These are phyloP conservation scores for Saccostrea glomerata DNA, from an alignment of 1,140 invertebrate genomes.

Conservation along the genomic window DNA sequence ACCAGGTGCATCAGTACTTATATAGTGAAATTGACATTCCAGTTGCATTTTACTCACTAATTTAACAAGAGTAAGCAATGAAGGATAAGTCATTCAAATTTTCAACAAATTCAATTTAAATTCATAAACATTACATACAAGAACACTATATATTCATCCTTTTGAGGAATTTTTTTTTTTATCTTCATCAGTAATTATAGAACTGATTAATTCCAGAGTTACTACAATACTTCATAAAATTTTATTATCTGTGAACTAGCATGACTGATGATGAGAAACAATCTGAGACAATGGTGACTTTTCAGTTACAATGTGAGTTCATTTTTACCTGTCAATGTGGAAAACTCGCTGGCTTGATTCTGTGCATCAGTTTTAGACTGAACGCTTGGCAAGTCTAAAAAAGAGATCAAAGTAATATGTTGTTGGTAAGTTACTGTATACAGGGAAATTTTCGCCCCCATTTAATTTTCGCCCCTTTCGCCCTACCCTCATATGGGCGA, in stretches of 20 bases:
- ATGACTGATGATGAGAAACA: too few species aligned
- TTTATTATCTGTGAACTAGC: too few species aligned
- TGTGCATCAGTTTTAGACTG: not conserved
- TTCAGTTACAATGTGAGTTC: not conserved
- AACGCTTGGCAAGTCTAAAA: not conserved
- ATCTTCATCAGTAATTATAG: too few species aligned
- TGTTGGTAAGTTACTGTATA: too few species aligned
- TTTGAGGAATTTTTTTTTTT: not conserved
- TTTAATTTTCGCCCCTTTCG: too few species aligned
- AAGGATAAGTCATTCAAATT: not conserved
- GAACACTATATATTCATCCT: not conserved
- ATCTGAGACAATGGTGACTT: not conserved
- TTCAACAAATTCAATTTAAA: not conserved
- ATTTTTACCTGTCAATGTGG: not conserved
- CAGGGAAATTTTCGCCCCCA: too few species aligned
- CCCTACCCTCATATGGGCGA: too few species aligned
- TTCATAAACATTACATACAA: not conserved
- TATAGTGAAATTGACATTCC: not conserved
- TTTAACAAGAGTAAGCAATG: not conserved
- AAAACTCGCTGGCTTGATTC: not conserved
- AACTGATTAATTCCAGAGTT: too few species aligned
- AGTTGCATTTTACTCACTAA: not conserved
- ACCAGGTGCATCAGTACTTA: not conserved
- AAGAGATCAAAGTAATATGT: not conserved
- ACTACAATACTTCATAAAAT: too few species aligned